Evolutionary conservation across 1,140 invertebrate species (phyloP), one percentile per base, ranked within the genome.

Genomic region (Phortica variegata): DNA sequence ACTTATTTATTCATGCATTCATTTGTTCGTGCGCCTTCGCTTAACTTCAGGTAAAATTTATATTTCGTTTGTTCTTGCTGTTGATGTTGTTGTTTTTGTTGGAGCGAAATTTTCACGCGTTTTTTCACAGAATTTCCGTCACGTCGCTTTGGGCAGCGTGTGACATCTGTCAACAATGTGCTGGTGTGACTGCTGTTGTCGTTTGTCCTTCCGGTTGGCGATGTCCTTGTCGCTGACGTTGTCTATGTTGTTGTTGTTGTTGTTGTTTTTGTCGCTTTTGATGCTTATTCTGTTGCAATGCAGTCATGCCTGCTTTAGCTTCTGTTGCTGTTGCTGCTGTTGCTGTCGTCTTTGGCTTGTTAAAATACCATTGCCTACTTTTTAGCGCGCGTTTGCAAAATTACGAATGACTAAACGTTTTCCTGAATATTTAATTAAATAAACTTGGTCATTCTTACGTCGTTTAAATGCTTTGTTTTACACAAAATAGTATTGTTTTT

Each of bases 371-470:
- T 68, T 53, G 63, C 63, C 60, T 52, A 49, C 53, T 56, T 56
- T 49, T 18, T 23, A 33, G 55, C 49, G 43, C 23, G 8, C 32
- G 3, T 32, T 15, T 23, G 29, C 40, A 26, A 36, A n/a, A n/a
- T n/a, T n/a, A n/a, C 29, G 36, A 51, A 58, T 38, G 36, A 38
- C 36, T 38, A 38, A 38, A 38, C 36, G 36, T 38, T 38, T 38
- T 16, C 34, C 46, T 52, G 60, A 68, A 68, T 68, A 60, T 68
- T 68, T 68, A 68, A 68, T 68, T 68, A 68, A 68, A 68, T 69
- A 56, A 58, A 56, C 51, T 50, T 50, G 60, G 52, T 49, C 49
- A 53, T 59, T 66, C 62, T 56, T 44, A 4, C n/a, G 32, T 34
- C 13, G 8, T 34, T 34, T 34, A 8, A n/a, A 34, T 34, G 13